Evolutionary conservation across 2,888 invertebrate species (phyloP), one percentile per base, ranked within the genome.

Genomic region (Eupithecia subfuscata): DNA sequence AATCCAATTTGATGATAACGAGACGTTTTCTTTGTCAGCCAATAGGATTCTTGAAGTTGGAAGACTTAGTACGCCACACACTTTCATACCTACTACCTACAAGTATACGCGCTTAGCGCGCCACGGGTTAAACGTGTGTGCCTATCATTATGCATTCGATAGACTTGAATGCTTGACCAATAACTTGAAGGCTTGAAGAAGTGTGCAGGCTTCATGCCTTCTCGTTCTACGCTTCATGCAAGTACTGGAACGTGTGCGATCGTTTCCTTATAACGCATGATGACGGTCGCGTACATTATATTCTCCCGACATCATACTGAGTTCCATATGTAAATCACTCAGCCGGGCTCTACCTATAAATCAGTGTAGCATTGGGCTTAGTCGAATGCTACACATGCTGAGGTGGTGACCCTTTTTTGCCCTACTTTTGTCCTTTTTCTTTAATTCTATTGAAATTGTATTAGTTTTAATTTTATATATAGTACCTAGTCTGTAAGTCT

Each of bases 31-130:
- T 30, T 34, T 67, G 34, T 67, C 52, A n/a, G 64, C 45, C 45
- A 60, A 71, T 68, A 56, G 45, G 6, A 71, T 71, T 43, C 25
- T 71, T 72, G 69, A 69, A 72, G 43, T 72, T n/a, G 56, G 64
- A n/a, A 52, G 43, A 43, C 45, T 6, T 65, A 43, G 22, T n/a
- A 34, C 5, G 30, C 16, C 18, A 56, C 56, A 25, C 22, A 56
- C 56, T 11, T 22, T 56, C 56, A 56, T 25, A 6, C 22, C 56
- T 56, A 56, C 22, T 25, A 56, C 11, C 22, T 22, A 25, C 52
- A 56, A n/a, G 18, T 45, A 8, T 52, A 16, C 52, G n/a, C n/a
- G 52, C n/a, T n/a, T 52, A 18, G 52, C 9, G 48, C 48, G 48
- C 5, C 18, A 48, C 1, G 48, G 2, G 11, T 22, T 22, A 11